Base-by-base conservation (phyloP, 2,888 invertebrate species). In the Stenichneumon culpator region DNA sequence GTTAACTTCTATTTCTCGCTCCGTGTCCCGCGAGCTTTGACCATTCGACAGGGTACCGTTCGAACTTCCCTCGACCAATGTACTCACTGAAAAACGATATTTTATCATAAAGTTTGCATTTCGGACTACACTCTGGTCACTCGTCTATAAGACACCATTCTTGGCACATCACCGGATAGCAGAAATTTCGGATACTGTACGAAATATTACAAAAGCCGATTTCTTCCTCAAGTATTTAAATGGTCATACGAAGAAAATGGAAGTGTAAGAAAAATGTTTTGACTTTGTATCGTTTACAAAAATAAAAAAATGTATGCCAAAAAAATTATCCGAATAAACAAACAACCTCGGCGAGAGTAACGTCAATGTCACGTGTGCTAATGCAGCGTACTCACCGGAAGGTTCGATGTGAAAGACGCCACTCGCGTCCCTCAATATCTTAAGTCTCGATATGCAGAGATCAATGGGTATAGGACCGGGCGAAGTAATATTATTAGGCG, bases 381-480 rank as follows among this genome's bases (percentile, higher is more conserved):
- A 57, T 28, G 14, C 6, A 68, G 25, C 25, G 11, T 77, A 88
- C 92, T 91, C 87, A 93, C 93, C 89, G 0, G 95, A 95, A 1
- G 97, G 97, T 67, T 97, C 96, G 65, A 98, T 95, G 88, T 96
- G 95, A 87, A 98, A 96, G 3, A 97, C 95, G 0, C 98, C 98
- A 84, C 95, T 95, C n/a, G 95, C 94, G 90, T 96, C 97, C 44
- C 98, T 95, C n/a, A 95, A 95, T 89, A 98, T 94, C 25, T 95
- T 95, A 78, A 98, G 95, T 73, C 96, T 96, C 0, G 96, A 96
- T 50, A 98, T 96, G 88, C 95, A 96, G 74, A 98, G 91, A 94
- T 97, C 96, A 25, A 98, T 95, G 0, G 98, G 98, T 87, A 97
- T 95, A 1, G 97, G 97, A 0, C 97, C 97, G 0, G 98, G 97